A percentile compares a stretch with the other conserved stretches of the same genome.
Conservation (phyloP, 2,113 vertebrate genomes). For the Campylomormyrus tamandua region DNA sequence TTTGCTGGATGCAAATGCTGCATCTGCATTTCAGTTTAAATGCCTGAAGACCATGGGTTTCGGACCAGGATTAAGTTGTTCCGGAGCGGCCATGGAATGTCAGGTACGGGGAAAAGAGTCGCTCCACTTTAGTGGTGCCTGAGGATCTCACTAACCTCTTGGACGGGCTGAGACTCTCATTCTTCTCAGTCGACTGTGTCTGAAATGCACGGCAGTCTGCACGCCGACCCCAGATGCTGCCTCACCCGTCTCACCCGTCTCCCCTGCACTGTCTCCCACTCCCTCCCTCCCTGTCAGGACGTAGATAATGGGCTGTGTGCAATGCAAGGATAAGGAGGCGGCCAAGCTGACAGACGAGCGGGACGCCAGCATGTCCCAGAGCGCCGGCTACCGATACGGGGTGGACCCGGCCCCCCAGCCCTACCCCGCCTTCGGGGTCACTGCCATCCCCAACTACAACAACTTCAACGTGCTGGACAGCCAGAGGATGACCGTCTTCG, state of each 20-base stretch:
- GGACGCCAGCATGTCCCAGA: slow-evolving; percentile 79
- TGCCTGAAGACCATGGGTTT: background rate
- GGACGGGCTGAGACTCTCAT: background rate
- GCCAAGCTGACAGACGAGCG: slow-evolving; percentile 86
- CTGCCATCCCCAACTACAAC: slow-evolving; percentile 93
- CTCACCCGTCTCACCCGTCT: background rate
- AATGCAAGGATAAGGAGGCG: slow-evolving; percentile 98
- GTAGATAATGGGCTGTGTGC: slow-evolving; percentile 99
- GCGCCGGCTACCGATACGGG: slow-evolving; percentile 81
- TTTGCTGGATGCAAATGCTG: background rate
- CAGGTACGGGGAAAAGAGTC: background rate
- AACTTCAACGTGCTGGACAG: slow-evolving; percentile 79
- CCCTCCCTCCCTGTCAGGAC: slow-evolving; percentile 52
- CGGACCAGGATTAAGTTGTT: background rate
- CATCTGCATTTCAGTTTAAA: background rate
- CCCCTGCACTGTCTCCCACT: background rate
- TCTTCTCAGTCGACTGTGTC: background rate
- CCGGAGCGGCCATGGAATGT: background rate
- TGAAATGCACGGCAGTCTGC: background rate
- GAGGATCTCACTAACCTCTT: background rate
- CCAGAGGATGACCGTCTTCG: slow-evolving; percentile 83
- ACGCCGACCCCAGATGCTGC: no score
- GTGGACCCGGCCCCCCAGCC: slow-evolving; percentile 85
- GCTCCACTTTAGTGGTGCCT: background rate
- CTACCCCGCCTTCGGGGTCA: slow-evolving; percentile 80